These are phyloP conservation scores for Actinostola sp. DNA, from an alignment of 92 coral and sea anemone genomes.

Conservation along the genomic window DNA sequence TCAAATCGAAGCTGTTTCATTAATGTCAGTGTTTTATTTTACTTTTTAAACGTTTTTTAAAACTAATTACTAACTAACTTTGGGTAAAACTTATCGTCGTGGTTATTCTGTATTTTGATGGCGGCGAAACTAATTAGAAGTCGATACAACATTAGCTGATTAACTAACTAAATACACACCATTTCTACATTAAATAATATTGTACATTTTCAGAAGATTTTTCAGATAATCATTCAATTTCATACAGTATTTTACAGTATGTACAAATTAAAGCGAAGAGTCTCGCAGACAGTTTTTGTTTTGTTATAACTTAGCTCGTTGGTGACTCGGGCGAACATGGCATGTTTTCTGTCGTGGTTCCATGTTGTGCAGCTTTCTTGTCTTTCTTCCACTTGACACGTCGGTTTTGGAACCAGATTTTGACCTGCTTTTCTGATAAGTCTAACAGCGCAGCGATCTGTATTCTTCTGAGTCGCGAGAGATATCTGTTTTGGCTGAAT, in stretches of 20 bases:
- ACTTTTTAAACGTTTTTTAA: neutral
- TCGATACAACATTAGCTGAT: constrained; percentile 37
- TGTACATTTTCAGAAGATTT: constrained; percentile 16
- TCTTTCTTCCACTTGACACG: constrained; percentile 99
- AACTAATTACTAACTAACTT: neutral
- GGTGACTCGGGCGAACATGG: constrained; percentile 73
- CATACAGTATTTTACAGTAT: constrained; percentile 50
- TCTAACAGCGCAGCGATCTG: constrained; percentile 97
- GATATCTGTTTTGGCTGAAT: constrained; percentile 96
- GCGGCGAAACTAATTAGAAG: constrained; percentile 21
- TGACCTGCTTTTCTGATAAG: constrained; percentile 95
- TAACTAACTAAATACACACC: constrained; percentile 11
- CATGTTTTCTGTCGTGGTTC: constrained; percentile 43
- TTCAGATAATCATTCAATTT: constrained; percentile 6
- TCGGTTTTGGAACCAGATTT: constrained; percentile 99
- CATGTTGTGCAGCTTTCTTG: constrained; percentile 91
- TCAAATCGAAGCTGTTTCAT: too few relatives aligned
- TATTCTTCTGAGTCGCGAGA: constrained; percentile 91
- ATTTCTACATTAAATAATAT: constrained; percentile 20
- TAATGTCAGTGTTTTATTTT: too few relatives aligned
- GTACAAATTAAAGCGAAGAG: constrained; percentile 29
- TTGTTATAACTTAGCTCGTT: constrained; percentile 39
- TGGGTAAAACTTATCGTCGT: neutral
- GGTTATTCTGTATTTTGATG: neutral
- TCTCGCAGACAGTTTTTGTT: neutral